These are phyloP conservation scores for Pseudomyrmex cubaensis DNA, from an alignment of 1,140 invertebrate genomes.

Conservation along the genomic window DNA sequence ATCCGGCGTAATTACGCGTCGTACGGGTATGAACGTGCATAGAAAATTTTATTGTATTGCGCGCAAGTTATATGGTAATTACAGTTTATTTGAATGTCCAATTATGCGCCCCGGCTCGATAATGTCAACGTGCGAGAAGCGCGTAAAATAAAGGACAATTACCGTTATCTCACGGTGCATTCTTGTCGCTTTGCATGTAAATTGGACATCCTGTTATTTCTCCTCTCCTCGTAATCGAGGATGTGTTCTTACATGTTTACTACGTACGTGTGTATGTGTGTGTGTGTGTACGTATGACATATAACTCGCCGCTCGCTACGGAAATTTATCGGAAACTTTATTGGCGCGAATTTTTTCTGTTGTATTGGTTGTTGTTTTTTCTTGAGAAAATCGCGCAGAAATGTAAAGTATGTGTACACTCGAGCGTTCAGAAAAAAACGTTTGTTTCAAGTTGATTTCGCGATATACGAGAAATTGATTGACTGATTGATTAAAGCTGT, in stretches of 20 bases:
- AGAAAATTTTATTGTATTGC: slow-evolving; percentile 42
- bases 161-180: slow-evolving; percentile 33
- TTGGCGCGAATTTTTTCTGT: slow-evolving; percentile 15
- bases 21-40: slow-evolving; percentile 31
- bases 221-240: slow-evolving; percentile 41
- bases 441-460: slow-evolving; percentile 32
- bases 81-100: slow-evolving; percentile 56
- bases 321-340: slow-evolving; percentile 8
- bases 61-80: slow-evolving; percentile 64
- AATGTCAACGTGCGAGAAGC: slow-evolving; percentile 39
- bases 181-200: slow-evolving; percentile 42
- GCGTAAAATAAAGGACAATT: slow-evolving; percentile 64
- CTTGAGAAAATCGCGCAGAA: too few relatives aligned
- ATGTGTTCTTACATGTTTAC: neutral
- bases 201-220: slow-evolving; percentile 54
- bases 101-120: slow-evolving; percentile 63
- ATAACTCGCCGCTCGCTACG: too few relatives aligned
- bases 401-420: neutral
- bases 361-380: neutral
- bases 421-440: slow-evolving; percentile 1
- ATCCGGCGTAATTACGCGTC: slow-evolving; percentile 38
- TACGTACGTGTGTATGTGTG: neutral
- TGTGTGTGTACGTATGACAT: too few relatives aligned
- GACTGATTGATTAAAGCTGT: neutral
- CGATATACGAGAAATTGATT: neutral